Conservation (phyloP, 2,113 vertebrate genomes). For the Alces alces region DNA sequence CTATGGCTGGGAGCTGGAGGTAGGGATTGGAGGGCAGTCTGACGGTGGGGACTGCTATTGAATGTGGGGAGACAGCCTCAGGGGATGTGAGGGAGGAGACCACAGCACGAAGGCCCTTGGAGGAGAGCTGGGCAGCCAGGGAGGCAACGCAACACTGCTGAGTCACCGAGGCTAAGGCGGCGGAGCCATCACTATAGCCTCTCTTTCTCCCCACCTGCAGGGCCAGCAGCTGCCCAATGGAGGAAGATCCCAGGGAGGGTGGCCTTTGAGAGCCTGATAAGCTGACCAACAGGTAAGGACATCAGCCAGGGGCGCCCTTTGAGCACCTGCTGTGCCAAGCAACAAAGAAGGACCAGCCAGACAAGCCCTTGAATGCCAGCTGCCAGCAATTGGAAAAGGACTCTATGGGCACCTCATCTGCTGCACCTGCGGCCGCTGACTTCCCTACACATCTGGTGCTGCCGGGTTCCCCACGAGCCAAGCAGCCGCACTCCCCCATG, state of each 20-base stretch:
- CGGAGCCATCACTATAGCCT: fast-evolving
- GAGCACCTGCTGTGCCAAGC: background rate
- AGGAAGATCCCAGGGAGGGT: background rate
- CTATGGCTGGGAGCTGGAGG: background rate
- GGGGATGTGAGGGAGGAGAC: background rate
- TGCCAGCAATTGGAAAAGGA: background rate
- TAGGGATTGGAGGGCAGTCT: background rate
- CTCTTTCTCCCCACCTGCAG: background rate
- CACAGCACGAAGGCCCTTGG: background rate
- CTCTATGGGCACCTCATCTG: fast-evolving
- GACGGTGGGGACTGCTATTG: background rate
- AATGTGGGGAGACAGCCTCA: background rate
- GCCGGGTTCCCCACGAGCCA: fast-evolving
- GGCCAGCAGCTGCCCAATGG: background rate
- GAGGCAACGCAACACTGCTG: background rate
- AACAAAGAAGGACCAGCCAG: background rate
- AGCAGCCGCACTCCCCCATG: background rate
- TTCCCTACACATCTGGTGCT: background rate
- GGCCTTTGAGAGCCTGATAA: background rate
- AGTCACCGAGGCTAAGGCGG: fast-evolving
- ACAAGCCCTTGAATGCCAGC: background rate
- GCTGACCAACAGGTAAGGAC: background rate
- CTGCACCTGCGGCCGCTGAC: fast-evolving
- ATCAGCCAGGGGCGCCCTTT: background rate
- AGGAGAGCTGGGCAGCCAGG: background rate